A percentile compares a stretch with the other conserved stretches of the same genome.
Conservation (phyloP, 2,888 invertebrate species). For the Yponomeuta malinellus region DNA sequence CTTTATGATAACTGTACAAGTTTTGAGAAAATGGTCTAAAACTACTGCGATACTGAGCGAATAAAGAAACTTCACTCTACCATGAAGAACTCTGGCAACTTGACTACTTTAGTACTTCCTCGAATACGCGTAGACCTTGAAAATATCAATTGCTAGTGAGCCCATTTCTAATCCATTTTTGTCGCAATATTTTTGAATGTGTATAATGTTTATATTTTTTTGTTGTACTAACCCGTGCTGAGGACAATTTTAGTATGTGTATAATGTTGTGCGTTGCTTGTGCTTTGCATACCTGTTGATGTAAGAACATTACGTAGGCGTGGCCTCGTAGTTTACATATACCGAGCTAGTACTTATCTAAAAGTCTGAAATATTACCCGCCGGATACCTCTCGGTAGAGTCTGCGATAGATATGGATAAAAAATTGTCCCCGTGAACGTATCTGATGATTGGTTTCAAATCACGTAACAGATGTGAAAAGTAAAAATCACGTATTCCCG, state of each 20-base stretch:
- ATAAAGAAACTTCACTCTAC: slow-evolving; percentile 9
- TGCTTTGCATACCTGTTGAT: neutral
- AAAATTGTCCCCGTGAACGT: neutral
- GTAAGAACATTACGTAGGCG: neutral
- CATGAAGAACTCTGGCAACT: neutral
- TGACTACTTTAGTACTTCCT: slow-evolving; percentile 5
- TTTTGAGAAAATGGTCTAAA: slow-evolving; percentile 6
- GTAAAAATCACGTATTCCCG: slow-evolving; percentile 9
- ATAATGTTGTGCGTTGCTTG: neutral
- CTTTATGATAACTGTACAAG: slow-evolving; percentile 19
- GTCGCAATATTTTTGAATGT: slow-evolving; percentile 8
- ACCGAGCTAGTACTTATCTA: too few relatives aligned
- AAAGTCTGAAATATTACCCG: neutral
- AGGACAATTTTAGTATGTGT: neutral
- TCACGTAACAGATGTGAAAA: slow-evolving; percentile 7
- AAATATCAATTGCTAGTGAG: slow-evolving; percentile 1
- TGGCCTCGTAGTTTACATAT: too few relatives aligned
- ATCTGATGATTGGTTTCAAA: slow-evolving; percentile 6
- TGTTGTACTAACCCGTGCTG: too few relatives aligned
- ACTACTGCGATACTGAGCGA: slow-evolving; percentile 4
- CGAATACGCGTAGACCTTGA: neutral
- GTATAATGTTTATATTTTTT: too few relatives aligned
- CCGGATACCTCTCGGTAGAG: neutral
- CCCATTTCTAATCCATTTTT: slow-evolving; percentile 10
- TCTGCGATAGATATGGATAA: neutral